Evolutionary conservation across 2,797 vertebrate species (phyloP).

Genomic region (Micropoecilia bifurca): DNA sequence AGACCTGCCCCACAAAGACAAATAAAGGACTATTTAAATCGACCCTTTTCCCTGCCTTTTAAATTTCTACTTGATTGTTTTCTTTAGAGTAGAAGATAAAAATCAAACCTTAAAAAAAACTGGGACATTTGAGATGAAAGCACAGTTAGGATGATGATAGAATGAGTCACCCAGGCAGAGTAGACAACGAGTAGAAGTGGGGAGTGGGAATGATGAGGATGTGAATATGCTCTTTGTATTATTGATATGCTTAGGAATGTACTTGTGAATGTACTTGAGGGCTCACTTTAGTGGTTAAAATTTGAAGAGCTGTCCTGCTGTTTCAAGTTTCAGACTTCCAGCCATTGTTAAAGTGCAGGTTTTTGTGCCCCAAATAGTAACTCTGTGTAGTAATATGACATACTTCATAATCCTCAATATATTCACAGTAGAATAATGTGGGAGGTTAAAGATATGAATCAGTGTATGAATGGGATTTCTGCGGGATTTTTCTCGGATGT

Average conservation of each 20-base stretch:
- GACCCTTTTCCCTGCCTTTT: slow-evolving; percentile 27
- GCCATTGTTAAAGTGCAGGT: not conserved
- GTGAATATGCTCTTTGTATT: slow-evolving; percentile 32
- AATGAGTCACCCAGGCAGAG: slow-evolving; percentile 58
- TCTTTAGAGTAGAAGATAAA: slow-evolving; percentile 6
- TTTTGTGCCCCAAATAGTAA: not conserved
- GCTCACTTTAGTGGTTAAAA: not conserved
- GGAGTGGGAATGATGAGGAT: slow-evolving; percentile 52
- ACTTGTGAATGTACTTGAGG: slow-evolving; percentile 17
- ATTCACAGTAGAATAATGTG: slow-evolving; percentile 31
- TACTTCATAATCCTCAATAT: not conserved
- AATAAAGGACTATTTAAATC: slow-evolving; percentile 46
- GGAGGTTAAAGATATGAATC: slow-evolving; percentile 50
- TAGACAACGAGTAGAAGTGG: slow-evolving; percentile 41
- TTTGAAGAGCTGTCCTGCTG: not conserved
- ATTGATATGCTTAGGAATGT: slow-evolving; percentile 22
- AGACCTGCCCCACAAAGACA: slow-evolving; percentile 59
- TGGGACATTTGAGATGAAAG: slow-evolving; percentile 32
- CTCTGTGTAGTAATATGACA: not conserved
- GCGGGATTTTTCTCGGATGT: slow-evolving; percentile 36
- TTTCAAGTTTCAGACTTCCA: slow-evolving; percentile 4
- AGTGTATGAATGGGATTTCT: slow-evolving; percentile 60
- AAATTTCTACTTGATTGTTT: slow-evolving; percentile 19
- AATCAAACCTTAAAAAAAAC: slow-evolving; percentile 15
- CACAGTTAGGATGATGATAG: slow-evolving; percentile 32